Evolutionary conservation across 2,113 vertebrate species (phyloP), one percentile per base, ranked within the genome.

Genomic region (Edolisoma coerulescens): DNA sequence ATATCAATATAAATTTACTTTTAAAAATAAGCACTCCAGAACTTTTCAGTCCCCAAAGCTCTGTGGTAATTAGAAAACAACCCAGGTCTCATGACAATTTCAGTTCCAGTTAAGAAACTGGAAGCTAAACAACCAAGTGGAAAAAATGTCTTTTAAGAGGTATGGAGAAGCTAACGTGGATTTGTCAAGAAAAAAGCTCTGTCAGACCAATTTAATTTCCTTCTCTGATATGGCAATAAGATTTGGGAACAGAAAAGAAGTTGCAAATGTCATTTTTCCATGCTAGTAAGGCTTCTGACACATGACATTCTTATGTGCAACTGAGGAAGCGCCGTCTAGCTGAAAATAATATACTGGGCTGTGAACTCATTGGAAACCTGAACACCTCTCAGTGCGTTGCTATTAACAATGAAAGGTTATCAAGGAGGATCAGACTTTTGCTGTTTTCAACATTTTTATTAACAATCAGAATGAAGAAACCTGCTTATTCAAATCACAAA

Each of bases 301-400:
- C 13, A 26, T 50, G 44, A 42, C 50, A 70, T 80, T 81, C 41
- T 56, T 47, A 56, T 4, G 14, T 54, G 9, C 9, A 92, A 89
- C 83, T 0, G 1, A 87, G 27, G 14, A 91, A 78, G 3, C 21
- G 20, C 0, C 0, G 14, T 64, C 27, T 83, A 52, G 41, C 7
- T 83, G 35, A 92, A 92, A 83, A 88, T 59, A 60, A 71, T 6
- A 3, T 32, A 39, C 7, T 68, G 49, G n/a, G 18, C 60, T 63
- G 3, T 63, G 37, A 85, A 64, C 9, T 82, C 53, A 19, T 9
- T 35, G 52, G 37, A 93, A 92, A 76, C 50, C 49, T 85, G 30
- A 71, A 35, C 24, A 13, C 27, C 13, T 75, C 6, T 41, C 45
- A 67, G 27, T 45, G 7, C 13, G 73, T 84, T 90, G 11, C 9